Conservation (phyloP, 2,797 vertebrate genomes). For the Euphonia xanthogaster region DNA sequence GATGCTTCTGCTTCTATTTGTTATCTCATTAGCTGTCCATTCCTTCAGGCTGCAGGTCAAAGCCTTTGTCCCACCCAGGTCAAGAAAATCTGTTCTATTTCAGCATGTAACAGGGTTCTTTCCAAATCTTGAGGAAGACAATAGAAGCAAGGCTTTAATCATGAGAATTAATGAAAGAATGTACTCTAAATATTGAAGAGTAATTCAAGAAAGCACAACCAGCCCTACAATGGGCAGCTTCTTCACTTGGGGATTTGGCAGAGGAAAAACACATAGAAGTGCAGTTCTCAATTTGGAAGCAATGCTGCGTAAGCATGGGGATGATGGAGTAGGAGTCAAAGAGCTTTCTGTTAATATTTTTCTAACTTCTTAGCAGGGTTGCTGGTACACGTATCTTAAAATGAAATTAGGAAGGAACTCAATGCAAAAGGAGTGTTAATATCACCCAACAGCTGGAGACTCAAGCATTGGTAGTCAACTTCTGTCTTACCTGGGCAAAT, state of each 20-base stretch:
- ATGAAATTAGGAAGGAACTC: neutral
- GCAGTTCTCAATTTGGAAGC: neutral
- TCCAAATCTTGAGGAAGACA: neutral
- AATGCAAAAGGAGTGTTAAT: neutral
- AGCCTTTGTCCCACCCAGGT: neutral
- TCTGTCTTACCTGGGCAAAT: neutral
- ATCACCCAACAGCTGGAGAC: neutral
- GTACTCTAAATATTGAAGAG: neutral
- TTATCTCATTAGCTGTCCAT: neutral
- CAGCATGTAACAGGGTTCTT: neutral
- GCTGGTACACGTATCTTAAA: neutral
- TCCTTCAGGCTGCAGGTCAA: neutral
- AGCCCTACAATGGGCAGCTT: neutral
- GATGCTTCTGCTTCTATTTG: neutral
- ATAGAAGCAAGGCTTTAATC: neutral
- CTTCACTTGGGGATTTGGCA: neutral
- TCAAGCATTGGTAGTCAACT: neutral
- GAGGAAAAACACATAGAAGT: neutral
- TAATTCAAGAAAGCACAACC: neutral
- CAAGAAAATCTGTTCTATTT: neutral
- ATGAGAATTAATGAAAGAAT: neutral
- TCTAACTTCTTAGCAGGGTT: neutral
- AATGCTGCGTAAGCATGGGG: neutral
- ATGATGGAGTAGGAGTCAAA: neutral
- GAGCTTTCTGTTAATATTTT: neutral